Conservation (phyloP, 2,113 vertebrate genomes). For the Micromys minutus region DNA sequence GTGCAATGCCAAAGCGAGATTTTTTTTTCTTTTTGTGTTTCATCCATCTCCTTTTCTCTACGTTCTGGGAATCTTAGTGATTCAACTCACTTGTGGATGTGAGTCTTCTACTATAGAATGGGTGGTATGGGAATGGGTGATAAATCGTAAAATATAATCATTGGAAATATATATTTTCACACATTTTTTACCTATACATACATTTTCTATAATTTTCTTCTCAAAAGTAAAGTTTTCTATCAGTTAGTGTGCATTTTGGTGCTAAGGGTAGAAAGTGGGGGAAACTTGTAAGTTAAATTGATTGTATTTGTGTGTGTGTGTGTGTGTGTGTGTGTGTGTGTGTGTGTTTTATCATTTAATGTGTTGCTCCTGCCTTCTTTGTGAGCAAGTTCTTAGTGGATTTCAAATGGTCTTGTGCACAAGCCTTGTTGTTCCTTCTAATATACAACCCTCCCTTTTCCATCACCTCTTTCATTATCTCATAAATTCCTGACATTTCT, state of each 20-base stretch:
- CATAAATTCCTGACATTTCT: conserved; percentile 30
- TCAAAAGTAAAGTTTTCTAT: conserved; percentile 22
- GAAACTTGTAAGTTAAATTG: neutral
- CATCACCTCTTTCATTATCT: neutral
- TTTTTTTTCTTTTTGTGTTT: neutral
- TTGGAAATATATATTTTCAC: neutral
- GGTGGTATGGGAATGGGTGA: neutral
- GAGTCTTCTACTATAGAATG: neutral
- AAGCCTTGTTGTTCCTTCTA: neutral
- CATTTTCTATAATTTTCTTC: neutral
- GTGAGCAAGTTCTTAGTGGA: neutral
- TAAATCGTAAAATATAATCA: neutral
- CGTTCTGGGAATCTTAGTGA: neutral
- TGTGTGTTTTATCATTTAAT: neutral
- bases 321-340: too few relatives aligned
- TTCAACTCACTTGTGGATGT: neutral
- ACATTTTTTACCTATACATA: neutral
- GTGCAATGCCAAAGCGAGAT: neutral
- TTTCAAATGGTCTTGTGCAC: neutral
- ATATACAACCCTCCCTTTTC: neutral
- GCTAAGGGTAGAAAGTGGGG: neutral
- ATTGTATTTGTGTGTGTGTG: too few relatives aligned
- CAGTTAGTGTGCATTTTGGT: neutral
- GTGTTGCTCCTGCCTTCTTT: neutral
- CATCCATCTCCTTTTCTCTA: neutral